Percentiles rank a stretch among this genome's conserved stretches.
Evolutionary conservation across 2,113 vertebrate genomes (phyloP).

Genomic region (Channa maculata): DNA sequence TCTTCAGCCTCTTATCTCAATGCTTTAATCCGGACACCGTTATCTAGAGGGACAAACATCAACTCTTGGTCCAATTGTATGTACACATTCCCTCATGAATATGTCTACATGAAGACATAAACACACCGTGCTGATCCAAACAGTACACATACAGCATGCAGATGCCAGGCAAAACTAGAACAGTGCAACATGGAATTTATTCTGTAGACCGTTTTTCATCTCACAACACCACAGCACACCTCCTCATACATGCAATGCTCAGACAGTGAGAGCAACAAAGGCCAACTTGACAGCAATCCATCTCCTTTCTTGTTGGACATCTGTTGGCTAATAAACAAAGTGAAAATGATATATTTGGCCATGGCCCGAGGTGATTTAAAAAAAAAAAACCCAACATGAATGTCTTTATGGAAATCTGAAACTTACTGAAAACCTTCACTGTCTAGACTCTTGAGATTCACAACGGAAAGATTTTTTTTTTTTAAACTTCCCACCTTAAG

Average conservation of each 20-base stretch:
- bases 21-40: conserved; percentile 49
- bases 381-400: conserved; percentile 34
- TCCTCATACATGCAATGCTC: conserved; percentile 29
- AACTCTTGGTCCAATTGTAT: not conserved
- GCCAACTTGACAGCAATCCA: conserved; percentile 31
- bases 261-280: conserved; percentile 20
- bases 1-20: conserved; percentile 47
- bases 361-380: conserved; percentile 34
- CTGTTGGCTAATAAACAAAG: conserved; percentile 24
- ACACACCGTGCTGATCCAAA: not conserved
- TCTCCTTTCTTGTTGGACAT: conserved; percentile 17
- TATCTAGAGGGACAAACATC: conserved; percentile 13
- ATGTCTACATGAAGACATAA: conserved; percentile 8
- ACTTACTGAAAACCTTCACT: conserved; percentile 49
- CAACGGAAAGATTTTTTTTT: not conserved
- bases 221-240: conserved; percentile 38
- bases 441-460: conserved; percentile 41
- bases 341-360: conserved; percentile 51
- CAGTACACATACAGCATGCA: not conserved
- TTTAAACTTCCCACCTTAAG: not conserved
- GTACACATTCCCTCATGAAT: not conserved
- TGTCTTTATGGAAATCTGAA: conserved; percentile 49
- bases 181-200: not conserved
- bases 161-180: conserved; percentile 13
- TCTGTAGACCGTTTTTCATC: conserved; percentile 35